phyloP scores from a whole-genome alignment of 2,888 invertebrate species.

The Drosophila anceps region DNA sequence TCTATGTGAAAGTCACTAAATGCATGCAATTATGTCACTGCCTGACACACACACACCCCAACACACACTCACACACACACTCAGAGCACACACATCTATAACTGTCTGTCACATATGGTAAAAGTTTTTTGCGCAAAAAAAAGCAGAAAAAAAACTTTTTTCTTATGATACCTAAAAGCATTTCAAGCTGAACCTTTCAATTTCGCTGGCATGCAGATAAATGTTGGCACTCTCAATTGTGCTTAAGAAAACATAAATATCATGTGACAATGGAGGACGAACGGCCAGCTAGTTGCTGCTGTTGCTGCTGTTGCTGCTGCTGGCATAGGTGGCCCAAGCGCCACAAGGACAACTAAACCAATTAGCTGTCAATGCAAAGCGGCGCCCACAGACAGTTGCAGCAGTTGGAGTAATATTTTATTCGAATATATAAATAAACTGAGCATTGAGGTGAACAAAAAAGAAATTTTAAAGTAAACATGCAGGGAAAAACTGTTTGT shows the following conservation, averaged over 20 bases:
- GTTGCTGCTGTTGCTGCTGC: too few species aligned
- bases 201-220: constrained; percentile 28
- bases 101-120: constrained; percentile 23
- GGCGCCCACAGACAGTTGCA: not conserved
- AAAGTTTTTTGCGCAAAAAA: constrained; percentile 11
- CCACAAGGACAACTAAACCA: constrained; percentile 4
- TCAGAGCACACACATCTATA: constrained; percentile 4
- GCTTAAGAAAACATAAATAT: constrained; percentile 32
- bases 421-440: not conserved
- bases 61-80: not conserved
- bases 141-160: constrained; percentile 3
- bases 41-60: constrained; percentile 9
- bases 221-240: constrained; percentile 27
- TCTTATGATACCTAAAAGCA: constrained; percentile 35
- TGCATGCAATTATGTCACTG: constrained; percentile 62
- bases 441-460: not conserved
- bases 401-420: constrained; percentile 6
- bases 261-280: constrained; percentile 9
- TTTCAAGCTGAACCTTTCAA: constrained; percentile 43
- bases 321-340: not conserved
- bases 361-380: constrained; percentile 10
- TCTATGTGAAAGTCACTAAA: constrained; percentile 49
- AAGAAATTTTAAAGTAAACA: not conserved
- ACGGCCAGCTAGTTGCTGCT: too few species aligned
- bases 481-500: not conserved